A percentile compares a stretch with the other conserved stretches of the same genome.
Conservation (phyloP, 2,888 invertebrate genomes). For the Papilio protenor region DNA sequence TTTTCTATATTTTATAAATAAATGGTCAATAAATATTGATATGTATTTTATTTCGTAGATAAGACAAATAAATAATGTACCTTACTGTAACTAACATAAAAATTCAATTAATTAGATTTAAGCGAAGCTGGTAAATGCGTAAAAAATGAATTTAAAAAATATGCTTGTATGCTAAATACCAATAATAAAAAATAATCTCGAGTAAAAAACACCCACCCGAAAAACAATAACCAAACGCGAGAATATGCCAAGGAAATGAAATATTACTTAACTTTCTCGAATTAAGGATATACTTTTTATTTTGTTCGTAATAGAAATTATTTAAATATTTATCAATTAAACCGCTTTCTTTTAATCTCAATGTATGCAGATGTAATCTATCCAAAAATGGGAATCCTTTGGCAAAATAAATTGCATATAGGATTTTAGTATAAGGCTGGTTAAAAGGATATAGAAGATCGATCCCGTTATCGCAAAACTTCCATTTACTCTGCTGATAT, state of each 20-base stretch:
- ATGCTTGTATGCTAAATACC: constrained; percentile 8
- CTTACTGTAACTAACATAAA: too few species aligned
- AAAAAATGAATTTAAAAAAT: not conserved
- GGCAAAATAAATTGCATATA: constrained; percentile 63
- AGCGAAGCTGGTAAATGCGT: not conserved
- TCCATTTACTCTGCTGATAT: constrained; percentile 28
- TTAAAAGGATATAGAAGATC: constrained; percentile 51
- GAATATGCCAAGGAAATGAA: constrained; percentile 59
- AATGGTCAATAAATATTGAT: constrained; percentile 55
- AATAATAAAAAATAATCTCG: constrained; percentile 43
- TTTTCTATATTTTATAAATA: constrained; percentile 65
- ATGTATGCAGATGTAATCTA: constrained; percentile 50
- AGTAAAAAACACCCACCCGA: constrained; percentile 52
- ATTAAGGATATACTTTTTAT: constrained; percentile 23
- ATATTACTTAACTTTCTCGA: constrained; percentile 44
- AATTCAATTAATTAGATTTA: too few species aligned
- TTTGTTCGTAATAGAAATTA: constrained; percentile 34
- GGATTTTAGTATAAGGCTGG: constrained; percentile 56
- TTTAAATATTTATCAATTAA: constrained; percentile 49
- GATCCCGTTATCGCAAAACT: constrained; percentile 37
- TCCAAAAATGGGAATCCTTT: constrained; percentile 66
- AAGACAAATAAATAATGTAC: not conserved
- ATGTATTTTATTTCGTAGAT: not conserved
- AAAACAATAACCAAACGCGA: constrained; percentile 51
- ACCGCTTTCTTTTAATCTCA: constrained; percentile 62